Evolutionary conservation across 2,113 vertebrate genomes (phyloP).

Genomic region (Hyaena hyaena): DNA sequence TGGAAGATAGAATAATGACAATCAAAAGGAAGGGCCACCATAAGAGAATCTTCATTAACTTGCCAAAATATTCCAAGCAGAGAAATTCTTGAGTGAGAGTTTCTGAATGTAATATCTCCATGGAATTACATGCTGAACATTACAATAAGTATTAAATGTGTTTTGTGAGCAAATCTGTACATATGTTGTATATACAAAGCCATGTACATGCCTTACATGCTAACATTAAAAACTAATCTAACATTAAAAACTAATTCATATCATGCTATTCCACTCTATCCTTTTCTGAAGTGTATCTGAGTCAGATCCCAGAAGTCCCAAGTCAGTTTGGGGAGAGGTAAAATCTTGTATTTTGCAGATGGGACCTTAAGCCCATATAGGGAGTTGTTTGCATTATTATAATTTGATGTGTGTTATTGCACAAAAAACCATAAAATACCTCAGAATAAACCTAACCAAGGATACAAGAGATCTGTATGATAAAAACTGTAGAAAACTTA

Average conservation of each 20-base stretch:
- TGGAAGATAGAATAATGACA: not conserved
- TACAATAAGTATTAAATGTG: not conserved
- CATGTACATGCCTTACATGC: not conserved
- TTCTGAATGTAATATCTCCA: conserved; percentile 2
- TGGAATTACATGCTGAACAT: not conserved
- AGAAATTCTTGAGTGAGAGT: not conserved
- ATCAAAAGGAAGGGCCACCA: not conserved
- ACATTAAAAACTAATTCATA: not conserved
- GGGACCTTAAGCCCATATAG: not conserved
- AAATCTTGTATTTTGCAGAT: not conserved
- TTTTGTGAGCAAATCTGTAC: conserved; percentile 3
- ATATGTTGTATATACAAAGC: not conserved
- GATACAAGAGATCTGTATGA: too few species aligned
- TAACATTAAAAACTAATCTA: not conserved
- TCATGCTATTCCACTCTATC: not conserved
- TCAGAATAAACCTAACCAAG: too few species aligned
- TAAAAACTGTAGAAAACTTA: too few species aligned
- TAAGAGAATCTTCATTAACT: not conserved
- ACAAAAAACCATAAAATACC: too few species aligned
- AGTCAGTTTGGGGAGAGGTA: not conserved
- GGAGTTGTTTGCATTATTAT: not conserved
- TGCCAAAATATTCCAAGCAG: conserved; percentile 1
- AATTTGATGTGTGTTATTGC: not conserved
- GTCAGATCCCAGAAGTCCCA: not conserved
- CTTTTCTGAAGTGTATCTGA: not conserved